Evolutionary conservation across 2,113 vertebrate species (phyloP), one percentile per base, ranked within the genome.

Genomic region (Oostethus manadensis): DNA sequence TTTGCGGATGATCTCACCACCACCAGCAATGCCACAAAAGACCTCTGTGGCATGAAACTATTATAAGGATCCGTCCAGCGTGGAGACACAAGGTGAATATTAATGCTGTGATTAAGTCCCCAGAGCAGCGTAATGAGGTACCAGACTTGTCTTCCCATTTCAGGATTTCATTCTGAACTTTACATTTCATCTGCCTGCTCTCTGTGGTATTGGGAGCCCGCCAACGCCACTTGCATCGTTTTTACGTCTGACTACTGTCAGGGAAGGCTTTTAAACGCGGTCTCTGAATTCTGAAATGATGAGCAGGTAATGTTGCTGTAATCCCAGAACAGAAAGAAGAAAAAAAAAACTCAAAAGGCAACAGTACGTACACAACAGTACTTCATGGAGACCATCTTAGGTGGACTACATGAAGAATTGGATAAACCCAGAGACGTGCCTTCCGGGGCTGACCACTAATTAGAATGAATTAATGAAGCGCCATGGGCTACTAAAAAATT

Each of bases 361-460:
- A 47, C 51, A 53, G 35, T 26, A 49, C 5, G 23, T 2, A 26
- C 23, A 26, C 29, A 5, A 8, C 7, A 33, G 29, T 61, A n/a
- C n/a, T n/a, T n/a, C 21, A 18, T 17, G 13, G 49, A 66, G 60
- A 58, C 43, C 21, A 56, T 57, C 56, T 54, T 53, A 29, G 54
- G 38, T 50, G 51, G 64, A 61, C 56, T 14, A 38, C 56, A 56
- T 40, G 46, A 44, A 47, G 17, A 50, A 50, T 74, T 45, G 47
- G 5, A 49, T 33, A 53, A 33, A 40, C 65, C 67, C 26, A 14
- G 70, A 75, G 60, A 72, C 26, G 60, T 40, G 38, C 62, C 49
- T 46, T 63, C 49, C 29, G 14, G 18, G 60, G 33, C 21, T 18
- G 53, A 61, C 71, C 47, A 50, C 68, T 80, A 80, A 85, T 76